Evolutionary conservation across 2,797 vertebrate genomes (phyloP).

Genomic region (Nothura maculosa): DNA sequence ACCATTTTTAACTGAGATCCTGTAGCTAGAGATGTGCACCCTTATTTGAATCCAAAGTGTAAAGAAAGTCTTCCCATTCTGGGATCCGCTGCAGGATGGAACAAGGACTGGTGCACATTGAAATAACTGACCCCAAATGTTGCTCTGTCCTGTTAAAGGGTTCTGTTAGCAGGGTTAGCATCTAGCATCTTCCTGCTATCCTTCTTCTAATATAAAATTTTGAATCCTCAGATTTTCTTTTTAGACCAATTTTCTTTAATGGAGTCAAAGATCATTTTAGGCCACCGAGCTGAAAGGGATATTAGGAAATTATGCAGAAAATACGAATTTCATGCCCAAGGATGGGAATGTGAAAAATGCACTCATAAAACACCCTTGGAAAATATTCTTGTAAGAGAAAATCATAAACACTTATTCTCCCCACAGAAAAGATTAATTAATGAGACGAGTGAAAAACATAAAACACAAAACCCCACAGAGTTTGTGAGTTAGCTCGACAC

Average conservation of each 20-base stretch:
- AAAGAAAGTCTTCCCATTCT: background rate
- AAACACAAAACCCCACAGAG: background rate
- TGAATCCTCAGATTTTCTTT: background rate
- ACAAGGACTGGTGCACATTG: background rate
- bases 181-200: background rate
- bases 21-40: background rate
- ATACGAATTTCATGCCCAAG: conserved; percentile 5
- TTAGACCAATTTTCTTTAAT: background rate
- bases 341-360: background rate
- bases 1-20: background rate
- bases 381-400: conserved; percentile 11
- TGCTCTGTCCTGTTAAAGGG: background rate
- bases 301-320: conserved; percentile 8
- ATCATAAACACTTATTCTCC: background rate
- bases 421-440: conserved; percentile 13
- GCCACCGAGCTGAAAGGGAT: background rate
- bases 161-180: background rate
- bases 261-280: conserved; percentile 15
- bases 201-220: background rate
- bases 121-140: background rate
- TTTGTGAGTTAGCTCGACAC: background rate
- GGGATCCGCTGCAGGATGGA: background rate
- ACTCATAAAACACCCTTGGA: background rate
- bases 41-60: background rate
- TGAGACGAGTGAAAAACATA: background rate